phyloP scores from a whole-genome alignment of 2,888 invertebrate species.

The Microdon myrmicae region DNA sequence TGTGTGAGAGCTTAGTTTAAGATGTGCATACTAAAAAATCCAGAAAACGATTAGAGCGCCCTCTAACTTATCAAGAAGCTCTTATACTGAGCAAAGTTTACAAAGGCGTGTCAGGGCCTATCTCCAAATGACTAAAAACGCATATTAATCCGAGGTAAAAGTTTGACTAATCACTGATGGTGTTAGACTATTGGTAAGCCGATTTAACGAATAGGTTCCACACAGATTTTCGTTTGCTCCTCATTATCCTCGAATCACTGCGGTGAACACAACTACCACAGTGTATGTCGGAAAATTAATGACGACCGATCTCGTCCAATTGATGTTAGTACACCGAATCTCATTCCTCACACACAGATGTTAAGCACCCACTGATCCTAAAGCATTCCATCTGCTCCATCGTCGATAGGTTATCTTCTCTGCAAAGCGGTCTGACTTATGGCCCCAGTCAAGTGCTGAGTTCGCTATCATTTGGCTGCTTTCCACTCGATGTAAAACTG shows the following conservation, averaged over 20 bases:
- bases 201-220: too few species aligned
- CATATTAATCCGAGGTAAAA: too few species aligned
- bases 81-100: too few species aligned
- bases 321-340: slow-evolving; percentile 22
- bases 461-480: slow-evolving; percentile 20
- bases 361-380: slow-evolving; percentile 44
- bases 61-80: too few species aligned
- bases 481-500: slow-evolving; percentile 11
- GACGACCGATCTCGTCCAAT: slow-evolving; percentile 22
- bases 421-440: slow-evolving; percentile 42
- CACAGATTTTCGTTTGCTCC: not conserved
- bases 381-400: slow-evolving; percentile 19
- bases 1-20: too few species aligned
- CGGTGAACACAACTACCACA: not conserved
- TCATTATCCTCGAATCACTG: slow-evolving; percentile 7
- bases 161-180: too few species aligned
- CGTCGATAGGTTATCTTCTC: slow-evolving; percentile 40
- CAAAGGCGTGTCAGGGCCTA: too few species aligned
- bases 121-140: too few species aligned
- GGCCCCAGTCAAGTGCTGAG: slow-evolving; percentile 44
- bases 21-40: too few species aligned
- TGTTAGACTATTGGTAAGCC: too few species aligned
- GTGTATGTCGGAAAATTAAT: slow-evolving; percentile 31
- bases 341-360: slow-evolving; percentile 28
- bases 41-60: too few species aligned